Conservation (phyloP, 2,113 vertebrate genomes). For the Bufo bufo region DNA sequence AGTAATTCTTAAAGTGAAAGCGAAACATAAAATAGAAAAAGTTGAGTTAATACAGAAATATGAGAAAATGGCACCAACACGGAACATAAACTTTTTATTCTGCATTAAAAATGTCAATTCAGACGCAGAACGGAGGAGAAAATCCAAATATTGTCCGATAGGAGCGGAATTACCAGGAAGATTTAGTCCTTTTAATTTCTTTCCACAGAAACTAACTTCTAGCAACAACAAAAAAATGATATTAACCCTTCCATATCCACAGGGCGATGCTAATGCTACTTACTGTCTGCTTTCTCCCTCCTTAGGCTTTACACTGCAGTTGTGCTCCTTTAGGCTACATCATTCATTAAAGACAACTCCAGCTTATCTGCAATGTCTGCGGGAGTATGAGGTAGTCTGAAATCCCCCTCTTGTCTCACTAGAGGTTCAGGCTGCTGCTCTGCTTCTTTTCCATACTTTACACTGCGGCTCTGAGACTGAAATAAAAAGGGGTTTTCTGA, state of each 20-base stretch:
- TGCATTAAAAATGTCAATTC: slow-evolving; percentile 56
- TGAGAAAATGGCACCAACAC: neutral
- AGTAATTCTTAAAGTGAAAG: slow-evolving; percentile 63
- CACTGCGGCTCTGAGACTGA: no score
- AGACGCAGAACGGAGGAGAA: neutral
- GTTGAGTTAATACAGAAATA: slow-evolving; percentile 20
- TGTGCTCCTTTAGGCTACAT: no score
- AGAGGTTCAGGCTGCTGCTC: no score
- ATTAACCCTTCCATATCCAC: neutral
- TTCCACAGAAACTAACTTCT: neutral
- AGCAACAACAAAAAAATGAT: neutral
- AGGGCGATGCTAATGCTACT: no score
- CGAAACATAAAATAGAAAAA: neutral
- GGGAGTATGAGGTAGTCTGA: no score
- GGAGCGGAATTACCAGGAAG: neutral
- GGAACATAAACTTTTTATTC: slow-evolving; percentile 57
- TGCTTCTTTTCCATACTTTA: no score
- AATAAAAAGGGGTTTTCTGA: no score
- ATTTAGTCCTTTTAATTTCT: neutral
- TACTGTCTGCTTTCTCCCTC: no score
- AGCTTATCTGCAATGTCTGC: no score
- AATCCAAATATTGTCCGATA: neutral
- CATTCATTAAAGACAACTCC: no score
- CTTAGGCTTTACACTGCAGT: no score
- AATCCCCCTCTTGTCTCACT: no score